Evolutionary conservation across 2,113 vertebrate species (phyloP).

Genomic region (Thalassoma bifasciatum): DNA sequence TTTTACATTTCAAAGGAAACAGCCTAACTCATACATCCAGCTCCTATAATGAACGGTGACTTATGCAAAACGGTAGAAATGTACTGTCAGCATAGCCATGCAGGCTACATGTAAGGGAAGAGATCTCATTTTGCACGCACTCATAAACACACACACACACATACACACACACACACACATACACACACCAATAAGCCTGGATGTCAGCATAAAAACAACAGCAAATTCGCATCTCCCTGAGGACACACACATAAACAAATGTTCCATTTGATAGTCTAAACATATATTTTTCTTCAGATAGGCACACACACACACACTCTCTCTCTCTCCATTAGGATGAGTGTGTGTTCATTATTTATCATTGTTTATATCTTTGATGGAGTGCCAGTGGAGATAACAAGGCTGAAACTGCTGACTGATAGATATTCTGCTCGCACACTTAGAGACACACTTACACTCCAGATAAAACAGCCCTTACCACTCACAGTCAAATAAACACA

Average conservation of each 20-base stretch:
- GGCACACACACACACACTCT: too few species aligned
- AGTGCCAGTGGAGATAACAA: slow-evolving; percentile 64
- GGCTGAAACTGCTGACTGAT: slow-evolving; percentile 68
- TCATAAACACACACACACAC: neutral
- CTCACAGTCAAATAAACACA: slow-evolving; percentile 6
- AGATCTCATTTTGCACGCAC: neutral
- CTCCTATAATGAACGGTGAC: neutral
- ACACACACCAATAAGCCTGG: neutral
- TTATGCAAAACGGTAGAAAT: neutral
- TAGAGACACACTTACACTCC: slow-evolving; percentile 28
- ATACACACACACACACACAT: neutral
- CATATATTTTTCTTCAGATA: neutral
- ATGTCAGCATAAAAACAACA: slow-evolving; percentile 23
- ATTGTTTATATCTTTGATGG: slow-evolving; percentile 66
- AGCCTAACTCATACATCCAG: too few species aligned
- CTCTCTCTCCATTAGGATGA: slow-evolving; percentile 39
- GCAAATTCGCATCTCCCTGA: slow-evolving; percentile 12
- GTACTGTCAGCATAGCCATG: neutral
- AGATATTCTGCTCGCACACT: slow-evolving; percentile 50
- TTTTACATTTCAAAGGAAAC: neutral
- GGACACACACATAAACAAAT: slow-evolving; percentile 31
- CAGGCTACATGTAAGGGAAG: neutral
- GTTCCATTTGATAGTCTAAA: slow-evolving; percentile 28
- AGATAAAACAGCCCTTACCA: slow-evolving; percentile 13
- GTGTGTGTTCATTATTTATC: slow-evolving; percentile 68